phyloP scores from a whole-genome alignment of 2,888 invertebrate genomes.

The Drosophila cognata region DNA sequence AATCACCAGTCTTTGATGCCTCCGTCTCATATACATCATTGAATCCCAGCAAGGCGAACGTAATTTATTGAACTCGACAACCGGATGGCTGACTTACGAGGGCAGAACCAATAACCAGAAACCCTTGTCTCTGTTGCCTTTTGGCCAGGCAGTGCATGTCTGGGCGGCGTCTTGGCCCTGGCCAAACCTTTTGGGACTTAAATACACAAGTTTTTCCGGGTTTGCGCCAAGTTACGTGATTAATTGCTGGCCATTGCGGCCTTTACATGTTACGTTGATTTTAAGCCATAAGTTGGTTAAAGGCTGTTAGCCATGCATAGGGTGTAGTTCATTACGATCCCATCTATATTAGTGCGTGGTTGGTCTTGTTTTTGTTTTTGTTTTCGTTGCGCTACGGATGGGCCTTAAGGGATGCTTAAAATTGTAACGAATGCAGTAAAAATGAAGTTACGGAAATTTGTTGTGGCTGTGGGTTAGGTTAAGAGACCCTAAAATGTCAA shows the following conservation, averaged over 20 bases:
- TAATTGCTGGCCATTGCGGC: constrained; percentile 65
- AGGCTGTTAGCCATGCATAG: constrained; percentile 61
- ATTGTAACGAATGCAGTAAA: background rate
- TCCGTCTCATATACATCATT: constrained; percentile 68
- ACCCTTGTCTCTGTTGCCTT: constrained; percentile 17
- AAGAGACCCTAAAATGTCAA: background rate
- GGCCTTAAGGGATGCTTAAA: constrained; percentile 2
- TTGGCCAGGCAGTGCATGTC: constrained; percentile 4
- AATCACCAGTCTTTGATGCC: constrained; percentile 68
- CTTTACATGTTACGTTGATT: constrained; percentile 69
- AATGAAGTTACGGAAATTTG: background rate
- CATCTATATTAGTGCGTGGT: constrained; percentile 25
- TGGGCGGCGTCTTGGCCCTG: constrained; percentile 13
- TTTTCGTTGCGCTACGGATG: background rate
- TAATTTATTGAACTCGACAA: constrained; percentile 72
- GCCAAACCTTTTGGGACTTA: constrained; percentile 65
- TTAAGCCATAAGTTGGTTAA: constrained; percentile 65
- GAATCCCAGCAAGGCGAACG: constrained; percentile 59
- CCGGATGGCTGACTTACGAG: constrained; percentile 42
- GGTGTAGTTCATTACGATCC: constrained; percentile 66
- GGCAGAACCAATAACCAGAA: constrained; percentile 30
- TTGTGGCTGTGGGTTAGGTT: background rate
- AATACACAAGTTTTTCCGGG: constrained; percentile 68
- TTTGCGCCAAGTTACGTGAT: constrained; percentile 61
- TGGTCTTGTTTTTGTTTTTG: constrained; percentile 9